Evolutionary conservation across 1,140 invertebrate genomes (phyloP), one percentile per base, ranked within the genome.

Genomic region (Drosophila eugracilis): DNA sequence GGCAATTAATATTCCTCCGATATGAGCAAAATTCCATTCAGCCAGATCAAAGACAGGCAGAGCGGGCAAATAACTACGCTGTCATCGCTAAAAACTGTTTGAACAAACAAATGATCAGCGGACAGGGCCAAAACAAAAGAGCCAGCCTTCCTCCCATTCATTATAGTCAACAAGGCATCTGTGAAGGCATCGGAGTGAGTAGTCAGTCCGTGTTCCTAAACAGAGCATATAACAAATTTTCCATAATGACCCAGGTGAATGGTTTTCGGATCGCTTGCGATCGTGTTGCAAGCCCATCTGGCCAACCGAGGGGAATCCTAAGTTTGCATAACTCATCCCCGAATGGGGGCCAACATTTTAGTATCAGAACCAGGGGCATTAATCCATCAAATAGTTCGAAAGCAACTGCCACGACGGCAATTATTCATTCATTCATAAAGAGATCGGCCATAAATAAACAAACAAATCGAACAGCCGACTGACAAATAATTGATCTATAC

Each of bases 341-440:
- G 15, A 74, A 39, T 12, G 37, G 44, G 52, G 28, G 39, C 28
- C 15, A n/a, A 19, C 9, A 6, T 21, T 21, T 22, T 39, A 28
- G 49, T 14, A 57, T n/a, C 17, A 24, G 41, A 14, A 14, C 12
- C 32, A 5, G n/a, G 9, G 45, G 60, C 39, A 86, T 73, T 86
- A 80, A 86, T 85, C 76, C 57, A 86, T 85, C 73, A 77, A 76
- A 63, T 69, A 19, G 59, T 36, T 47, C 41, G 32, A 71, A 67
- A 53, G 62, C 70, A 39, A 54, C 59, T 62, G 60, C 24, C 67
- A 54, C 63, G 63, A 74, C 60, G 57, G 62, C 62, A 88, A 81
- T 88, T 86, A 81, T 67, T 83, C 83, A 88, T 88, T 88, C 83
- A 88, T 88, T 88, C 83, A 88, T 88, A 88, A 88, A 70, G 78